Conservation (phyloP, 2,888 invertebrate genomes). For the Leucozona laternaria region DNA sequence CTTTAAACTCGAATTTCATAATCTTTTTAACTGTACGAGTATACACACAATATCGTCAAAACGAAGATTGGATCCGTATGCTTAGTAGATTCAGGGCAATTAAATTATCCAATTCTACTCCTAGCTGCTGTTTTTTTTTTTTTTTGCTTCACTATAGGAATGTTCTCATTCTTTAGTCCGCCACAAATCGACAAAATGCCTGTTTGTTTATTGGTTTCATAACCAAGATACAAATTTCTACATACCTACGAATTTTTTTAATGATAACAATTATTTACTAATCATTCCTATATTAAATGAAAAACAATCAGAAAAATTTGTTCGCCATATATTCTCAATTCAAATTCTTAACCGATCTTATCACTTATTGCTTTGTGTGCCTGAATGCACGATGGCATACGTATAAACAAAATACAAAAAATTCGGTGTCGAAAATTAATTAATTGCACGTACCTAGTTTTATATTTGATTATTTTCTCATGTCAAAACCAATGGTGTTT, state of each 20-base stretch:
- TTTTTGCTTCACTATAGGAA: background rate
- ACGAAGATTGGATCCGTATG: too few relatives aligned
- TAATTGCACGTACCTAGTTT: conserved; percentile 2
- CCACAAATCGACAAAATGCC: background rate
- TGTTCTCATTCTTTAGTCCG: background rate
- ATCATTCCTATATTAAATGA: background rate
- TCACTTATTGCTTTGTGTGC: background rate
- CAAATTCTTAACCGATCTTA: background rate
- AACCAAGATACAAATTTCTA: background rate
- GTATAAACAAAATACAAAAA: background rate
- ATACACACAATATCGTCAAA: too few relatives aligned
- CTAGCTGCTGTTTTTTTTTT: background rate
- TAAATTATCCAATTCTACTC: background rate
- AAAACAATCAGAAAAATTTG: background rate
- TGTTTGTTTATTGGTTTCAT: background rate
- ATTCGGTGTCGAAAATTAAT: background rate
- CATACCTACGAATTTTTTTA: background rate
- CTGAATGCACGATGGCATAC: background rate
- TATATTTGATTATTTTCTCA: background rate
- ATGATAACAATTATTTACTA: background rate
- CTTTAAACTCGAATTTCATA: background rate
- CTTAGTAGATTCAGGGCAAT: background rate
- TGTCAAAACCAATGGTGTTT: background rate
- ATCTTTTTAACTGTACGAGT: background rate
- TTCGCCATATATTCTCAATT: background rate